These are phyloP conservation scores for Dunckerocampus dactyliophorus DNA, from an alignment of 2,113 vertebrate species.

Conservation along the genomic window DNA sequence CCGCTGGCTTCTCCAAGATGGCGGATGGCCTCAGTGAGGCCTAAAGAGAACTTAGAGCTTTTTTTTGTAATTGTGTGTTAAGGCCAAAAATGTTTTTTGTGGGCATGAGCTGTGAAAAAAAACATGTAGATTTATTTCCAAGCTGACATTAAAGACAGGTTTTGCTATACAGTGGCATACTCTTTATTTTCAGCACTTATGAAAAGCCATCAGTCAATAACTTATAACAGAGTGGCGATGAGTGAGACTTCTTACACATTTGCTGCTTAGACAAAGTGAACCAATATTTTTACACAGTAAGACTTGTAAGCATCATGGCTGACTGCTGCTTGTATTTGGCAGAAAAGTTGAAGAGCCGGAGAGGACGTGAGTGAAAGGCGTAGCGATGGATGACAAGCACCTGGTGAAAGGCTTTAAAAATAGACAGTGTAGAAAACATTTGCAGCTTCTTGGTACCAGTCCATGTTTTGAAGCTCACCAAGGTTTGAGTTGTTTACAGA, in stretches of 20 bases:
- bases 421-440: slow-evolving; percentile 73
- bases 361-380: not conserved
- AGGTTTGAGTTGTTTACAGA: slow-evolving; percentile 35
- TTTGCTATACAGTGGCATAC: slow-evolving; percentile 70
- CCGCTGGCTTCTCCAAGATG: slow-evolving; percentile 80
- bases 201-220: slow-evolving; percentile 84
- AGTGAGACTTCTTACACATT: slow-evolving; percentile 38
- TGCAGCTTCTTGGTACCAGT: slow-evolving; percentile 53
- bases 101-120: not conserved
- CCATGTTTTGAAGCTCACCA: slow-evolving; percentile 43
- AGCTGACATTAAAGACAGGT: slow-evolving; percentile 38
- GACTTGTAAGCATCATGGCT: slow-evolving; percentile 30
- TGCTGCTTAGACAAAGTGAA: slow-evolving; percentile 25
- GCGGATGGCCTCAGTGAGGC: slow-evolving; percentile 77
- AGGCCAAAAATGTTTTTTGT: slow-evolving; percentile 50
- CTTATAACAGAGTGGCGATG: slow-evolving; percentile 68
- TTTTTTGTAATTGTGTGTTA: slow-evolving; percentile 36
- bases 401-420: slow-evolving; percentile 68
- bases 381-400: slow-evolving; percentile 41
- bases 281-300: slow-evolving; percentile 12
- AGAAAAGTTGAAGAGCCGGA: slow-evolving; percentile 14
- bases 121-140: not conserved
- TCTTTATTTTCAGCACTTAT: slow-evolving; percentile 79
- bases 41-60: slow-evolving; percentile 19
- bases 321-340: slow-evolving; percentile 40